A percentile compares a stretch with the other conserved stretches of the same genome.
Evolutionary conservation across 2,113 vertebrate species (phyloP).

Genomic region (Cricetomys ansorgei): DNA sequence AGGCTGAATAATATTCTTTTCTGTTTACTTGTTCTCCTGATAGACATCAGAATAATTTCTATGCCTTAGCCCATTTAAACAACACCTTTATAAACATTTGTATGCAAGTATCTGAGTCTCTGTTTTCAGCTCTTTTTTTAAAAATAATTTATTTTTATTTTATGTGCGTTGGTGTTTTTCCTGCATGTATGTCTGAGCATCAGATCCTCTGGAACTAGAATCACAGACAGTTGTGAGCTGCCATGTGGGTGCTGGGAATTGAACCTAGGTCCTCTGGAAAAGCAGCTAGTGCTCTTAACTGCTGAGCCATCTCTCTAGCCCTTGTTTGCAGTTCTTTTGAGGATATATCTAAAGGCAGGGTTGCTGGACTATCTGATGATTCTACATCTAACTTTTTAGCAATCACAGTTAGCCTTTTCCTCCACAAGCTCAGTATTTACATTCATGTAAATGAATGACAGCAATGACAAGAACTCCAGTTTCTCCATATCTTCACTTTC

Average conservation of each 20-base stretch:
- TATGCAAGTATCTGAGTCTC: neutral
- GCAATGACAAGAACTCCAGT: neutral
- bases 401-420: neutral
- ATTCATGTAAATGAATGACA: neutral
- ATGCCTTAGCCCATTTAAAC: neutral
- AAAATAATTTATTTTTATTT: no score
- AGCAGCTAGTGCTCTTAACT: no score
- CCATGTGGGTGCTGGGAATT: no score
- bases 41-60: neutral
- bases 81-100: neutral
- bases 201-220: no score
- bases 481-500: neutral
- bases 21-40: neutral
- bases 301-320: no score
- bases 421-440: neutral
- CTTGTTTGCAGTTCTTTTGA: neutral
- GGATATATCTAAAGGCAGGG: neutral
- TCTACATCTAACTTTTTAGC: neutral
- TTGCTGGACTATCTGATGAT: neutral
- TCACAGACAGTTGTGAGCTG: no score
- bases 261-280: no score
- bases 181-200: no score
- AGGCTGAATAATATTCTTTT: neutral
- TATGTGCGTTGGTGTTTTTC: no score
- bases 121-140: neutral